These are phyloP conservation scores for Dolomedes plantarius DNA, from an alignment of 2,888 invertebrate genomes.

Conservation along the genomic window DNA sequence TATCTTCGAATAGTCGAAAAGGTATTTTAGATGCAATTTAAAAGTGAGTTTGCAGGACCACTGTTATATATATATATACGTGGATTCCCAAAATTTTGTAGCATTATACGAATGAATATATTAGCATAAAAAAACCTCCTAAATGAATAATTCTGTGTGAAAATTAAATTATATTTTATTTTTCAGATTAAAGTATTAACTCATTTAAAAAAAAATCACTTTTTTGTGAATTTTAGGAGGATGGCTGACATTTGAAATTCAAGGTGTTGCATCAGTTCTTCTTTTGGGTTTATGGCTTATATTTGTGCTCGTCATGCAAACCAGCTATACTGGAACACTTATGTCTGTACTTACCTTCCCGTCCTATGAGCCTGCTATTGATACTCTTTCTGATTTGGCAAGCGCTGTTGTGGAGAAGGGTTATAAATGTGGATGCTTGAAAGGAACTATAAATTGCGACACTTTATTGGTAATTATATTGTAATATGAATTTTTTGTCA, in stretches of 20 bases:
- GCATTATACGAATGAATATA: too few relatives aligned
- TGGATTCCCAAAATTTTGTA: too few relatives aligned
- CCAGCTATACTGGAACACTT: constrained; percentile 17
- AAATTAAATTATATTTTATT: too few relatives aligned
- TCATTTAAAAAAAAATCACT: too few relatives aligned
- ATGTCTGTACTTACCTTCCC: constrained; percentile 29
- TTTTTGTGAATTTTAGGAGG: constrained; percentile 5
- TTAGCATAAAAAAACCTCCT: too few relatives aligned
- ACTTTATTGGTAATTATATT: constrained; percentile 1
- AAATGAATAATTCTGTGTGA: too few relatives aligned
- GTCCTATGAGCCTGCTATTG: not conserved
- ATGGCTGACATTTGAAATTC: constrained; percentile 3
- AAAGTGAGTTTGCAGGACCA: too few relatives aligned
- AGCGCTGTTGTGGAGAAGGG: not conserved
- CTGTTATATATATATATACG: too few relatives aligned
- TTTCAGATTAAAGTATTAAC: too few relatives aligned
- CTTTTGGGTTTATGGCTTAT: constrained; percentile 13
- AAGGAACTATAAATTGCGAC: constrained; percentile 27
- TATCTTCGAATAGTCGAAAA: too few relatives aligned
- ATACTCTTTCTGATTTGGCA: constrained; percentile 11
- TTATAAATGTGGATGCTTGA: constrained; percentile 24
- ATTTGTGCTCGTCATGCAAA: constrained; percentile 28
- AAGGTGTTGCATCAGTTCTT: constrained; percentile 10
- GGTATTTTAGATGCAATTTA: too few relatives aligned
- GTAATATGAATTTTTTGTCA: not conserved